phyloP scores from a whole-genome alignment of 23 tunicate species.

The Phallusia fumigata region DNA sequence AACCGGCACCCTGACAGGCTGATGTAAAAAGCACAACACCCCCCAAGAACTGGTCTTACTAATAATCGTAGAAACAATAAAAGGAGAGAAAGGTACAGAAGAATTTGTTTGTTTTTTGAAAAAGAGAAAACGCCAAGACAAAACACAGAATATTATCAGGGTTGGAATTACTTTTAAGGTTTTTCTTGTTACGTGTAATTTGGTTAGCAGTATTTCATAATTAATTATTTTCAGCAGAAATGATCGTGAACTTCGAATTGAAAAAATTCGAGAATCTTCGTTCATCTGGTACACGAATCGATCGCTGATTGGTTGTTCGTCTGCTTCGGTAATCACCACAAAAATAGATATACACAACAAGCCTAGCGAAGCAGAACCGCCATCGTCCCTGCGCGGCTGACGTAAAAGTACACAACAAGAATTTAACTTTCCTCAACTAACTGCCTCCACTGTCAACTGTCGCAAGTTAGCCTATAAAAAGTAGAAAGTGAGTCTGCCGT shows the following conservation, averaged over 20 bases:
- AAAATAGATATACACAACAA: neutral
- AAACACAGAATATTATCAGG: too few relatives aligned
- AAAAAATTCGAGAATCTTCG: too few relatives aligned
- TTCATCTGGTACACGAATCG: neutral
- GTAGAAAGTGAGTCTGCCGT: constrained; percentile 11
- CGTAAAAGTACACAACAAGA: neutral
- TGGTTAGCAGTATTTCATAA: too few relatives aligned
- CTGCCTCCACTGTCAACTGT: neutral
- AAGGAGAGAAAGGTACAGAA: neutral
- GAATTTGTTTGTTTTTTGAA: too few relatives aligned
- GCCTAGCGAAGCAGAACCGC: neutral
- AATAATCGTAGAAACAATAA: neutral
- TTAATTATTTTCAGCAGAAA: too few relatives aligned
- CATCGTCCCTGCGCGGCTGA: neutral
- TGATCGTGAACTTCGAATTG: too few relatives aligned
- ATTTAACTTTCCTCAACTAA: constrained; percentile 1
- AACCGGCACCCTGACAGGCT: neutral
- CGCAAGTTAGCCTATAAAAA: neutral
- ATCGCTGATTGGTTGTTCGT: constrained; percentile 7
- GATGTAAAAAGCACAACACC: constrained; percentile 9
- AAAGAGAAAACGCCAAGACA: too few relatives aligned
- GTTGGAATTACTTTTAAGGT: too few relatives aligned
- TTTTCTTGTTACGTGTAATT: too few relatives aligned
- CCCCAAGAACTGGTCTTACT: constrained; percentile 8
- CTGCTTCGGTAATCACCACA: neutral